Percentiles rank a stretch among this genome's conserved stretches.
These are phyloP conservation scores for Patella caerulea DNA, from an alignment of 2,888 invertebrate species.

Conservation along the genomic window DNA sequence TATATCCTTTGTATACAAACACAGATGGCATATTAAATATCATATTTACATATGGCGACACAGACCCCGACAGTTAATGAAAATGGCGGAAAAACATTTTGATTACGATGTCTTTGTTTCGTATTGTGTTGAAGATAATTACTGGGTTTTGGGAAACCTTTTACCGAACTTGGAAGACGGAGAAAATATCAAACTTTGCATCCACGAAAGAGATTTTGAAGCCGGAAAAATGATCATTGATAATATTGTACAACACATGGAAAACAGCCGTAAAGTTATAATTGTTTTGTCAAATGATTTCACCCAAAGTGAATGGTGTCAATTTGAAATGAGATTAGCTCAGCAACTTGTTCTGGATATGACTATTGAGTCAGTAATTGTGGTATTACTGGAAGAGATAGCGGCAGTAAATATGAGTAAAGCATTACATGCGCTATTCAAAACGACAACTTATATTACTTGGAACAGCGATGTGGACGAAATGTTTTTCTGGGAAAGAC, in stretches of 20 bases:
- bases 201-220: conserved; percentile 82
- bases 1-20: background rate
- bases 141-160: conserved; percentile 78
- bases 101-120: conserved; percentile 81
- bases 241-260: conserved; percentile 81
- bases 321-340: conserved; percentile 81
- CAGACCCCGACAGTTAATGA: conserved; percentile 72
- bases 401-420: conserved; percentile 77
- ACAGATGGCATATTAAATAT: background rate
- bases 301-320: conserved; percentile 81
- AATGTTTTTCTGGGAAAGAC: background rate
- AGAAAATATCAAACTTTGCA: conserved; percentile 73
- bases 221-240: conserved; percentile 81
- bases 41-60: background rate
- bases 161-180: conserved; percentile 78
- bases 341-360: conserved; percentile 74
- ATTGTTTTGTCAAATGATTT: conserved; percentile 79
- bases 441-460: conserved; percentile 80
- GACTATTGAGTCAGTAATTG: conserved; percentile 77
- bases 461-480: conserved; percentile 72
- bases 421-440: conserved; percentile 79
- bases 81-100: background rate
- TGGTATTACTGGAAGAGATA: conserved; percentile 79
- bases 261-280: conserved; percentile 78
- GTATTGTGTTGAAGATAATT: conserved; percentile 78